A percentile compares a stretch with the other conserved stretches of the same genome.
These are phyloP conservation scores for Leptinotarsa rubiginosa DNA, from an alignment of 2,888 invertebrate species.

Conservation along the genomic window DNA sequence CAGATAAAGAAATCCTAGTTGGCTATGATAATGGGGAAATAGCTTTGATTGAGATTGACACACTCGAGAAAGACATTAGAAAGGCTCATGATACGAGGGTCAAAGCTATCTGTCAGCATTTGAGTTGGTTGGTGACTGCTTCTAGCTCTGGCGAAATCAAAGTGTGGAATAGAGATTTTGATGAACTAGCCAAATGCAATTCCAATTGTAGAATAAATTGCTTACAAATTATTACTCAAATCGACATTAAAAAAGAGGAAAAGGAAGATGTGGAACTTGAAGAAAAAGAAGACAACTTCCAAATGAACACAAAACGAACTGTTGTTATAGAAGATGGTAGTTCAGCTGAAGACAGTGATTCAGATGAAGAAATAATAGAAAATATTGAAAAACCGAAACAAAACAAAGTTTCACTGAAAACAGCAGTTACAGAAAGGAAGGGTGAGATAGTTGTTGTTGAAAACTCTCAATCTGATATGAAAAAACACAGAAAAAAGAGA, in stretches of 20 bases:
- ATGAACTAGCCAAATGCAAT: conserved; percentile 72
- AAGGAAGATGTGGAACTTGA: conserved; percentile 52
- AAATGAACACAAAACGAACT: conserved; percentile 30
- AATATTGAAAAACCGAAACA: conserved; percentile 51
- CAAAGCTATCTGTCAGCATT: conserved; percentile 73
- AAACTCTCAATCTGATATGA: conserved; percentile 11
- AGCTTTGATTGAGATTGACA: conserved; percentile 70
- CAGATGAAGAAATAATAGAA: conserved; percentile 33
- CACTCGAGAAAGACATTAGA: conserved; percentile 67
- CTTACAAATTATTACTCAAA: conserved; percentile 70
- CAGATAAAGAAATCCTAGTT: conserved; percentile 73
- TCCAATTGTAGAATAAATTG: conserved; percentile 82
- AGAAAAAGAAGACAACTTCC: conserved; percentile 52
- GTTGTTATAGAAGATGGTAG: conserved; percentile 50
- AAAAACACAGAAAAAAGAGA: conserved; percentile 12
- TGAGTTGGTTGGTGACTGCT: conserved; percentile 74
- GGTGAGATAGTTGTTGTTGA: not conserved
- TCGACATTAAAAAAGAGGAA: conserved; percentile 53
- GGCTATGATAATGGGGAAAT: conserved; percentile 83
- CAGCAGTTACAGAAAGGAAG: conserved; percentile 24
- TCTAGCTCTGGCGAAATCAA: conserved; percentile 85
- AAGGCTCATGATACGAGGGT: conserved; percentile 76
- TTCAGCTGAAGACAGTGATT: conserved; percentile 43
- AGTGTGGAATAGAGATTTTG: conserved; percentile 73
- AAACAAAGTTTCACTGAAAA: conserved; percentile 63